phyloP scores from a whole-genome alignment of 2,888 invertebrate species.

The Glaucopsyche alexis region DNA sequence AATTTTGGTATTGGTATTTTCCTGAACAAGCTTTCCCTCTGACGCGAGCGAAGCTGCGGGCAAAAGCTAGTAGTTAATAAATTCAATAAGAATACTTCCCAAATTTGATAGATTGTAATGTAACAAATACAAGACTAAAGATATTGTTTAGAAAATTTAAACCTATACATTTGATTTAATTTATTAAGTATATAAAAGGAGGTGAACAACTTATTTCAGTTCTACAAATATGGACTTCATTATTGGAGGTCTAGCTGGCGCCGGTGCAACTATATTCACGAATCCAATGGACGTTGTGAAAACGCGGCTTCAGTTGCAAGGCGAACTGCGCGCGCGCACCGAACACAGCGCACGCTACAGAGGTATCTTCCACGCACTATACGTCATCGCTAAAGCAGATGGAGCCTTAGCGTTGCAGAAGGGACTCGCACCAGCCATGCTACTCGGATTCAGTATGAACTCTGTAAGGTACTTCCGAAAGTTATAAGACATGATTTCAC shows the following conservation, averaged over 20 bases:
- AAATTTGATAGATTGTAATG: too few species aligned
- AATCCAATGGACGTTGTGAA: slow-evolving; percentile 95
- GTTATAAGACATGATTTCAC: not conserved
- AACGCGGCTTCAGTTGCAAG: slow-evolving; percentile 92
- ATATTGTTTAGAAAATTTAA: too few species aligned
- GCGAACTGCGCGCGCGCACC: slow-evolving; percentile 82
- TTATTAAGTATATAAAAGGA: not conserved
- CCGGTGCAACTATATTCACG: slow-evolving; percentile 88
- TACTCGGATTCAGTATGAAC: slow-evolving; percentile 86
- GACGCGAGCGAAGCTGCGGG: too few species aligned
- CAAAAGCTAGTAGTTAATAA: too few species aligned
- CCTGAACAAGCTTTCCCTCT: too few species aligned
- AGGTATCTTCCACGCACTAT: slow-evolving; percentile 89
- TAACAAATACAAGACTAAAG: too few species aligned
- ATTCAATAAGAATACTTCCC: too few species aligned
- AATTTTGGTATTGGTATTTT: too few species aligned
- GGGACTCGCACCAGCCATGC: slow-evolving; percentile 89
- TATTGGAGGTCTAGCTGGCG: slow-evolving; percentile 85
- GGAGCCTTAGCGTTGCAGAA: slow-evolving; percentile 87
- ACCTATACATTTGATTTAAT: too few species aligned
- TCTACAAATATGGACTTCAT: slow-evolving; percentile 82
- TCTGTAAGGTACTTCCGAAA: slow-evolving; percentile 58
- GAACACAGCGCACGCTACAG: slow-evolving; percentile 79
- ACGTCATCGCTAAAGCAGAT: slow-evolving; percentile 85
- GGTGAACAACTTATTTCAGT: slow-evolving; percentile 12